Percentiles rank a stretch among this genome's conserved stretches.
These are phyloP conservation scores for Zeugodacus cucurbitae DNA, from an alignment of 1,140 invertebrate genomes.

Conservation along the genomic window DNA sequence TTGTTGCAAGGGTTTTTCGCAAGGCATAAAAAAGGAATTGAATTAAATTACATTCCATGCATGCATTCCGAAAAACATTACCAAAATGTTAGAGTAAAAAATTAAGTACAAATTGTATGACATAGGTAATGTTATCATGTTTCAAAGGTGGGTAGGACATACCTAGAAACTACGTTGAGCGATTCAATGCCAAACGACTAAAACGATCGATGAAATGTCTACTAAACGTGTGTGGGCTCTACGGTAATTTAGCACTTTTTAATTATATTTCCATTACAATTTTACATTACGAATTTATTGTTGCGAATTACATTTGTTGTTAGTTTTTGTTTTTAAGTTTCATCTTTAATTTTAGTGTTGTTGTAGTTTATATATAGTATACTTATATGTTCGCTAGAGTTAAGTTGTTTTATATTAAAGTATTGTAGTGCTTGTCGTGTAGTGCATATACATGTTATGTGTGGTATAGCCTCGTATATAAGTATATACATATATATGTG, in stretches of 20 bases:
- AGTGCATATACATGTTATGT: not conserved
- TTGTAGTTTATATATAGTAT: not conserved
- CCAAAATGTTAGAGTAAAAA: not conserved
- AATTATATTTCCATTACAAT: not conserved
- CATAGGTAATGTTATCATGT: not conserved
- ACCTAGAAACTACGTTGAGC: constrained; percentile 45
- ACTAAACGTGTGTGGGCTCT: not conserved
- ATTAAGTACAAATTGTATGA: not conserved
- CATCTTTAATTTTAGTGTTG: not conserved
- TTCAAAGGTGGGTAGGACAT: constrained; percentile 38
- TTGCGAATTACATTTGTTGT: not conserved
- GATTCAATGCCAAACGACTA: constrained; percentile 42
- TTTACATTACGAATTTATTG: not conserved
- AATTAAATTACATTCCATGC: not conserved
- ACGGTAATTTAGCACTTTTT: not conserved
- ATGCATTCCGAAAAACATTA: not conserved
- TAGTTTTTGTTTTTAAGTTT: not conserved
- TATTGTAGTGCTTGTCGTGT: not conserved
- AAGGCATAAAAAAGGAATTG: not conserved
- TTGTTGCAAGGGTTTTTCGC: not conserved
- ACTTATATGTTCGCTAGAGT: not conserved
- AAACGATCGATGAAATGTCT: constrained; percentile 27
- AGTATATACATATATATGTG: not conserved
- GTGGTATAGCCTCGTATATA: not conserved
- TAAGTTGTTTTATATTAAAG: not conserved